Evolutionary conservation across 2,888 invertebrate genomes (phyloP), one percentile per base, ranked within the genome.

Genomic region (Mimachlamys varia): DNA sequence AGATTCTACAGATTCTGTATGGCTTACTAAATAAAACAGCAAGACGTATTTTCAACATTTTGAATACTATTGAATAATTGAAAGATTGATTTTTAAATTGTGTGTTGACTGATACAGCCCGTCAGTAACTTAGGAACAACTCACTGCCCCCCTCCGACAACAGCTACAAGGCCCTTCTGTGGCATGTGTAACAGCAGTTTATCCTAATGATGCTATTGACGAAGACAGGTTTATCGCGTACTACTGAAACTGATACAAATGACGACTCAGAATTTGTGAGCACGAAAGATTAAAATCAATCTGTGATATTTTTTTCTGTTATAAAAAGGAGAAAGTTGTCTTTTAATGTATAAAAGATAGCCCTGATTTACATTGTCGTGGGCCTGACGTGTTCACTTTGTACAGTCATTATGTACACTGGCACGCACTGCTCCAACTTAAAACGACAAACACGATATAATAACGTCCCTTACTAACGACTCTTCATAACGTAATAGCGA

Each of bases 191-290:
- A 76, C 12, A 12, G 76, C 76, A 58, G 76, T 76, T 76, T 76
- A 76, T 76, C 33, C 76, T 76, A 76, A 76, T 76, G 27, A 76
- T 76, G 33, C 27, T 15, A 76, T 76, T 76, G 76, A 15, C 76
- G 33, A 76, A 76, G 76, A 76, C 27, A 76, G 76, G 76, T 76
- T 76, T 76, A 76, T 76, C 76, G 33, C 33, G 76, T 76, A 76
- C 76, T 15, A 76, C 33, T 13, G 33, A 76, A 76, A 76, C 76
- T 76, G 33, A 76, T 76, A 76, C 76, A 33, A 76, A 76, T 33
- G 27, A 12, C 27, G 12, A 33, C 27, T 76, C 76, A 76, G 58
- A 76, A 76, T 76, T 76, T 7, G 27, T 10, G 76, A 76, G 76
- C 76, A 76, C 76, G 76, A 76, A 33, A 76, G 33, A 76, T 76